Base-by-base conservation (phyloP, 2,888 invertebrate genomes). In the Coremacera marginata region DNA sequence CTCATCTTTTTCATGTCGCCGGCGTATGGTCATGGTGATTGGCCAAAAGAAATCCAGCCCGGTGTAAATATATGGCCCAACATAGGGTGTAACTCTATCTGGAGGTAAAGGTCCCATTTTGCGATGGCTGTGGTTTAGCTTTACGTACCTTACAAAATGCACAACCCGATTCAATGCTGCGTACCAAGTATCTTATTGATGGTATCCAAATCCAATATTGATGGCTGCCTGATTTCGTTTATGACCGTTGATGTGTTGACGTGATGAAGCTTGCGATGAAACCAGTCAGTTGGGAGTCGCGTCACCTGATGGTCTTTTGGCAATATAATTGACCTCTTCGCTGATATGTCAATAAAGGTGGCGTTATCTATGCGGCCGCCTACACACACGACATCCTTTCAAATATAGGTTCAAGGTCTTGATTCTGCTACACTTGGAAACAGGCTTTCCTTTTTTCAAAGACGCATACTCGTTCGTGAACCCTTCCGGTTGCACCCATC, bases 31-130 rank as follows among this genome's bases (percentile, higher is more conserved):
- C 7, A 77, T 31, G 25, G 52, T 51, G 37, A 77, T 19, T 0
- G 81, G 79, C 4, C 80, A 79, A 9, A 79, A 80, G 55, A 67
- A 81, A 55, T 82, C 82, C 16, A 82, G 9, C 4, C 80, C 82
- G 9, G 80, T 81, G 57, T 80, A 79, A 0, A 77, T 51, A 27
- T 81, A 82, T 1, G 81, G 78, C 0, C 77, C 31, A 49, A 79
- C 75, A 22, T 9, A 75, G 9, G 79, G 77, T 3, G 65, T 77
- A 4, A 74, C 25, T 22, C 77, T 27, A 51, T 70, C 79, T 7
- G 19, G 27, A 2, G 74, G 75, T n/a, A 78, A 16, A 14, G 70
- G 78, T n/a, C 77, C 81, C 81, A 82, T 82, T 27, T 57, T 52
- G n/a, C 3, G 81, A 80, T 3, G 60, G 31, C 3, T 60, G 16